Conservation (phyloP, 2,113 vertebrate genomes). For the Orthonyx spaldingii region DNA sequence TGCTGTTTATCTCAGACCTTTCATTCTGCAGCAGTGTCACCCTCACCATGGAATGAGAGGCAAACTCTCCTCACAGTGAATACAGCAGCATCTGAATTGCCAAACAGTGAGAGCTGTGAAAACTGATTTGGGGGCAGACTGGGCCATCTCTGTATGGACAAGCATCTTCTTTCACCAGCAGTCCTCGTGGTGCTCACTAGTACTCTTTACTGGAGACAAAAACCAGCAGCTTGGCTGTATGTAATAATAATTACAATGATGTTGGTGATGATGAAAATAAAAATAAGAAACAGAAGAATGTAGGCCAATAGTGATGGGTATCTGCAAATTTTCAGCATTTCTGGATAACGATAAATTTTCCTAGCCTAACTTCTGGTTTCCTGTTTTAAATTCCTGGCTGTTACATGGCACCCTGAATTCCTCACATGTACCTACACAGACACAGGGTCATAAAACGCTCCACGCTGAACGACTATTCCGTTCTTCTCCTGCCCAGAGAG, state of each 20-base stretch:
- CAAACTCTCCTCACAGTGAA: not conserved
- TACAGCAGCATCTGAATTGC: not conserved
- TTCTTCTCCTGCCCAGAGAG: not conserved
- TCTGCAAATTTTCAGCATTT: not conserved
- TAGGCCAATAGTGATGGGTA: not conserved
- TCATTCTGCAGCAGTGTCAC: not conserved
- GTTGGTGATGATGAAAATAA: not conserved
- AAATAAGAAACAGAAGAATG: not conserved
- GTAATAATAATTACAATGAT: not conserved
- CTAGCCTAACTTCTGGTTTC: not conserved
- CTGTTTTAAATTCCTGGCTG: not conserved
- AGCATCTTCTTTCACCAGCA: not conserved
- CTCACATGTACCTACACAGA: not conserved
- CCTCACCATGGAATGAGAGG: not conserved
- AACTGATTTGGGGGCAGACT: not conserved
- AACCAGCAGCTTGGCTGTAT: not conserved
- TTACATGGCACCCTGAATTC: not conserved
- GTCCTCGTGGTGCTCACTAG: accelerated
- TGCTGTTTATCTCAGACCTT: not conserved
- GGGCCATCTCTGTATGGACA: not conserved
- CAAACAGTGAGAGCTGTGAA: not conserved
- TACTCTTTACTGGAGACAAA: not conserved
- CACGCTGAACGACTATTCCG: not conserved
- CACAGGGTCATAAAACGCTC: not conserved
- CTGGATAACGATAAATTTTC: not conserved